phyloP scores from a whole-genome alignment of 2,888 invertebrate genomes.

The Cactoblastis cactorum region DNA sequence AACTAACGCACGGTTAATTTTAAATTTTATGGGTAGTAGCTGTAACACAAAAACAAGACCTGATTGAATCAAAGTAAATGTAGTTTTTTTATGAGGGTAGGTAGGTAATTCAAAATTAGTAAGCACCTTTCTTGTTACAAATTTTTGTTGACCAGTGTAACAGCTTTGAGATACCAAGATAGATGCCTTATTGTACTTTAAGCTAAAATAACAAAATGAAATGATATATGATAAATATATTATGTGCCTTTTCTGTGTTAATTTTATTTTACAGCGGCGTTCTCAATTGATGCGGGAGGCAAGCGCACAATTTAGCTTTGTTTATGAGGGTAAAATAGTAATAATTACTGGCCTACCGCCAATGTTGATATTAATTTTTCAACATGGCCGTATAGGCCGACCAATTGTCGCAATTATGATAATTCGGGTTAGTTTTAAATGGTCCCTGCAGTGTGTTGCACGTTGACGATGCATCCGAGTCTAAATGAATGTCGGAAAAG shows the following conservation, averaged over 20 bases:
- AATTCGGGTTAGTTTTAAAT: conserved; percentile 70
- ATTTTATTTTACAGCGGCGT: conserved; percentile 23
- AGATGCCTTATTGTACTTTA: no score
- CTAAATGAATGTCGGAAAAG: background rate
- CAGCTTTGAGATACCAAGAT: no score
- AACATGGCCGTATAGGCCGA: conserved; percentile 51
- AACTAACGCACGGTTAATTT: no score
- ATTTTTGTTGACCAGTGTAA: no score
- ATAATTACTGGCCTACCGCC: conserved; percentile 59
- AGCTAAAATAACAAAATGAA: no score
- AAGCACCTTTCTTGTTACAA: no score
- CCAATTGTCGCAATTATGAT: conserved; percentile 69
- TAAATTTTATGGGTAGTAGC: no score
- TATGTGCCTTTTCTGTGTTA: background rate
- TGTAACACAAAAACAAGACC: no score
- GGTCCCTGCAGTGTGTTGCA: conserved; percentile 57
- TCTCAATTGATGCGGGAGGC: conserved; percentile 76
- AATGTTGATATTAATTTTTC: conserved; percentile 58
- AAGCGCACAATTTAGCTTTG: conserved; percentile 70
- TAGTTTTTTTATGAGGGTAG: no score
- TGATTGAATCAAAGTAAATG: no score
- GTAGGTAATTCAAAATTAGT: no score
- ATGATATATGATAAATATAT: background rate
- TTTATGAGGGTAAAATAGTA: conserved; percentile 58
- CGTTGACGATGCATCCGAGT: conserved; percentile 66